Evolutionary conservation across 1,140 invertebrate species (phyloP).

Genomic region (Heliconius hewitsoni): DNA sequence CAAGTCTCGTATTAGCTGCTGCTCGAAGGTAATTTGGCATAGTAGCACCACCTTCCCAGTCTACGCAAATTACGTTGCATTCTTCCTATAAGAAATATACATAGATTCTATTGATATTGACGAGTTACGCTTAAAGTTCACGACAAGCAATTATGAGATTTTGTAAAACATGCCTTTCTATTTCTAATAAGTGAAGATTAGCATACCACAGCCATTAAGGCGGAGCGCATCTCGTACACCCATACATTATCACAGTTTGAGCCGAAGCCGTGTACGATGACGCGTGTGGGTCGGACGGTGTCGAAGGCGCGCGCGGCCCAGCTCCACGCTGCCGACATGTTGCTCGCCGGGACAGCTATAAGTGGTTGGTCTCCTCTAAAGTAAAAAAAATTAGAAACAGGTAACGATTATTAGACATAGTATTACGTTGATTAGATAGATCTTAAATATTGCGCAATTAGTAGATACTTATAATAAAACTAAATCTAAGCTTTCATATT

Average conservation of each 20-base stretch:
- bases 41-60: slow-evolving; percentile 95
- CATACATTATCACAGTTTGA: slow-evolving; percentile 94
- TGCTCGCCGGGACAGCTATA: slow-evolving; percentile 85
- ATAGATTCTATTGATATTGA: background rate
- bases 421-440: no score
- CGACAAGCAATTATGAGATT: background rate
- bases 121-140: background rate
- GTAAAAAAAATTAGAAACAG: slow-evolving; percentile 10
- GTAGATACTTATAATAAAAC: no score
- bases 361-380: slow-evolving; percentile 83
- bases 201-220: slow-evolving; percentile 91
- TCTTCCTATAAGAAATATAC: slow-evolving; percentile 84
- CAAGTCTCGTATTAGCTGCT: slow-evolving; percentile 94
- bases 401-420: no score
- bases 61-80: slow-evolving; percentile 94
- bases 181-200: background rate
- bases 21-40: slow-evolving; percentile 96
- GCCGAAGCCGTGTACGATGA: slow-evolving; percentile 97
- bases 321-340: slow-evolving; percentile 84
- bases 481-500: no score
- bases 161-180: background rate
- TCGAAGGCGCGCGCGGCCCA: slow-evolving; percentile 85
- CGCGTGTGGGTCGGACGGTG: slow-evolving; percentile 87
- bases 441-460: no score
- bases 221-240: slow-evolving; percentile 96